Evolutionary conservation across 2,888 invertebrate species (phyloP), one percentile per base, ranked within the genome.

Genomic region (Cenopis cana): DNA sequence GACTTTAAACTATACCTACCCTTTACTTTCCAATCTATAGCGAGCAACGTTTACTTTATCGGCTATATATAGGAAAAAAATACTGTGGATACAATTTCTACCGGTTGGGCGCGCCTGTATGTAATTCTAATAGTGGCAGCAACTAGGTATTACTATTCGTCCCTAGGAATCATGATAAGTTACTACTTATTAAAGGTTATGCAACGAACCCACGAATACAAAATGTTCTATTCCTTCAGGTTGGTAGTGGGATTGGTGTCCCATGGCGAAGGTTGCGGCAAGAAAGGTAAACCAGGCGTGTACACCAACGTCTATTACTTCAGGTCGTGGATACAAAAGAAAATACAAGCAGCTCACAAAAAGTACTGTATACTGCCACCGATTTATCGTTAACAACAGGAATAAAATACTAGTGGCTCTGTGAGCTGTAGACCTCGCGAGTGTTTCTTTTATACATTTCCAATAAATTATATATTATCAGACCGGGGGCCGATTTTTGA

Each of bases 221-320:
- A 3, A 5, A 41, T 49, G 49, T 38, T 46, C 24, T 36, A 18
- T 59, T 55, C 66, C 81, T 81, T 36, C 84, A 91, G 91, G 0
- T 79, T 79, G 78, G 59, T 91, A 3, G 87, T 90, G 2, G 93
- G 93, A 0, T 77, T 93, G 11, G 89, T 89, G 6, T 92, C 92
- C 0, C 90, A 91, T 38, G 91, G 92, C 2, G 84, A 89, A 5
- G 89, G 90, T 0, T 93, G 93, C 68, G 89, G 88, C 0, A 80
- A 78, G 64, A 81, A 82, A 74, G 69, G 76, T 14, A 90, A 87
- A 52, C 91, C 91, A 1, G 89, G 90, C 41, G 81, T 92, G 0
- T 92, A 90, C 69, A 74, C 85, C 11, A 91, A 88, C 59, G 80
- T 91, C 0, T 88, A 77, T 76, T 82, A 86, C 72, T 85, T 88